Evolutionary conservation across 1,140 invertebrate species (phyloP).

Genomic region (Euwallacea similis): DNA sequence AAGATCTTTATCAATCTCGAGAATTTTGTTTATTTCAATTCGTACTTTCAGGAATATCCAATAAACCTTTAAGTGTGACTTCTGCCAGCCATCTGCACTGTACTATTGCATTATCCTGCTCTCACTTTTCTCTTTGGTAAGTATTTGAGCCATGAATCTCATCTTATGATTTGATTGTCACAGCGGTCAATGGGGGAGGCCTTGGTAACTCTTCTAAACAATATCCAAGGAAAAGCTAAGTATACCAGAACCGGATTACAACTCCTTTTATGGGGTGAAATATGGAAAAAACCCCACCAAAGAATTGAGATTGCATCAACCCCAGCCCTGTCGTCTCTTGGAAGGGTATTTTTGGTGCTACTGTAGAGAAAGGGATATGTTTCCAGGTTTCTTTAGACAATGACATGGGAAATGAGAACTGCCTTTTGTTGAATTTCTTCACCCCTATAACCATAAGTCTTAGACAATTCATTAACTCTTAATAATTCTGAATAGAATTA

Average conservation of each 20-base stretch:
- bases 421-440: conserved; percentile 35
- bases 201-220: conserved; percentile 13
- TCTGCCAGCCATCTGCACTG: no score
- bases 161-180: no score
- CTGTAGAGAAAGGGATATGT: conserved; percentile 35
- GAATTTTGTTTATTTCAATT: no score
- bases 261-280: conserved; percentile 29
- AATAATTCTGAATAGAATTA: not conserved
- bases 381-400: conserved; percentile 26
- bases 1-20: no score
- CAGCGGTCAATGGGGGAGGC: not conserved
- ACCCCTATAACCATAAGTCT: conserved; percentile 35
- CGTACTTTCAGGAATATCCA: no score
- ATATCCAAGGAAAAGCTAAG: conserved; percentile 25
- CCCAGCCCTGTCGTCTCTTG: conserved; percentile 36
- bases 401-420: conserved; percentile 37
- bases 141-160: no score
- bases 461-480: not conserved
- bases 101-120: no score
- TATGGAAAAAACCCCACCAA: conserved; percentile 29
- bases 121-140: no score
- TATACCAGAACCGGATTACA: conserved; percentile 26
- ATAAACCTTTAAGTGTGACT: no score
- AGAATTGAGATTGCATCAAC: conserved; percentile 32
- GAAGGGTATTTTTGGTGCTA: conserved; percentile 39